Base-by-base conservation (phyloP, 30 jellyfish, hydroid and myxozoan species). In the Aurelia aurita region DNA sequence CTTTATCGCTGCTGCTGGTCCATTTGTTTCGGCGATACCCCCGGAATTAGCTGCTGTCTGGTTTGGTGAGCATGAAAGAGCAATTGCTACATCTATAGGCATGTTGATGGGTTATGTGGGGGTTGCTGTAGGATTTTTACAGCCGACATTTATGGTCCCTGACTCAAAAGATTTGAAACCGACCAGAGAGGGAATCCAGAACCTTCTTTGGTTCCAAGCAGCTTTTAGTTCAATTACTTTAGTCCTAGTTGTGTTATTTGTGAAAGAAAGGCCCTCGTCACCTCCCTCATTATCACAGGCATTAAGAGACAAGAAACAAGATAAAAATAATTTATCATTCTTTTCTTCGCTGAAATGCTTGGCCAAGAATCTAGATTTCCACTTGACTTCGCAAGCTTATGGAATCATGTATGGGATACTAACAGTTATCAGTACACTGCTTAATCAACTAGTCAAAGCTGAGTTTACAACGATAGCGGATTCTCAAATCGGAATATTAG, bases 51-150 rank as follows among this genome's bases (percentile, higher is more conserved):
- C 97, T 14, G 75, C 97, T 15, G 75, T 66, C 11, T 89, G 97
- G 97, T 89, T 89, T 58, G 93, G 93, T 3, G 93, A 72, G 25
- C 87, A 81, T 71, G 97, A 89, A 58, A 85, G 97, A 1, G 93
- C 93, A 31, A 89, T 66, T 51, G 89, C 97, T 5, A 89, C 97
- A 23, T 80, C 97, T 2, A 89, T 89, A 23, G 93, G 97, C 27
- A 73, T 82, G 53, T 74, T 81, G 61, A 82, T 89, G 97, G 57
- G 80, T 44, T 65, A 77, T 23, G 89, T 89, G 1, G 97, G 97
- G 23, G 87, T 82, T 29, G 97, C 86, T 20, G 76, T 89, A 7
- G 97, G 90, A 31, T 89, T 80, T 63, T 49, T 89, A 5, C 97
- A 89, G 74, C 86, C 93, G 0, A 71, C 97, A 4, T 23, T 70